Percentiles rank a stretch among this genome's conserved stretches.
Evolutionary conservation across 2,888 invertebrate genomes (phyloP).

Genomic region (Yponomeuta evonymella): DNA sequence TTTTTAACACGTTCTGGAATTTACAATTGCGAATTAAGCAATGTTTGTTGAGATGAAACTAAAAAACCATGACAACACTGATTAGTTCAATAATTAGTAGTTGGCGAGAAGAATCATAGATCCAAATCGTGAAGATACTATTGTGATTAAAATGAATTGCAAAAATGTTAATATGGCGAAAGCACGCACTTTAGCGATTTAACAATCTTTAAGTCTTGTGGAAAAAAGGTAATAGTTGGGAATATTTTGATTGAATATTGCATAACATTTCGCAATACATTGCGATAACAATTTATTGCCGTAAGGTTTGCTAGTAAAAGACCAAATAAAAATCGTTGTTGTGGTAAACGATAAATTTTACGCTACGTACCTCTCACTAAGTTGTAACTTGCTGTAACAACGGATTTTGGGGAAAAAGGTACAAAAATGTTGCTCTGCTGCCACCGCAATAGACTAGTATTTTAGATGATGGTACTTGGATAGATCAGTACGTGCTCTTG

Average conservation of each 20-base stretch:
- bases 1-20: not conserved
- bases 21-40: not conserved
- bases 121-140: not conserved
- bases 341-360: not conserved
- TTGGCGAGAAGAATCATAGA: not conserved
- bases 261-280: not conserved
- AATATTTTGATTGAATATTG: not conserved
- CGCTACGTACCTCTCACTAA: constrained; percentile 4
- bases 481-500: too few species aligned
- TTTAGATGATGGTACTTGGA: not conserved
- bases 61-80: not conserved
- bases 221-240: not conserved
- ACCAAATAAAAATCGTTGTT: not conserved
- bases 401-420: not conserved
- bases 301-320: not conserved
- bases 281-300: constrained; percentile 1
- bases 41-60: not conserved
- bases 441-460: not conserved
- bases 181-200: not conserved
- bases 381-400: not conserved
- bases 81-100: not conserved
- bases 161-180: not conserved
- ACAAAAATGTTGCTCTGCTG: not conserved
- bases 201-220: not conserved
- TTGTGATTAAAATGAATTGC: not conserved